Conservation (phyloP, 2,113 vertebrate species). For the Orcinus orca region DNA sequence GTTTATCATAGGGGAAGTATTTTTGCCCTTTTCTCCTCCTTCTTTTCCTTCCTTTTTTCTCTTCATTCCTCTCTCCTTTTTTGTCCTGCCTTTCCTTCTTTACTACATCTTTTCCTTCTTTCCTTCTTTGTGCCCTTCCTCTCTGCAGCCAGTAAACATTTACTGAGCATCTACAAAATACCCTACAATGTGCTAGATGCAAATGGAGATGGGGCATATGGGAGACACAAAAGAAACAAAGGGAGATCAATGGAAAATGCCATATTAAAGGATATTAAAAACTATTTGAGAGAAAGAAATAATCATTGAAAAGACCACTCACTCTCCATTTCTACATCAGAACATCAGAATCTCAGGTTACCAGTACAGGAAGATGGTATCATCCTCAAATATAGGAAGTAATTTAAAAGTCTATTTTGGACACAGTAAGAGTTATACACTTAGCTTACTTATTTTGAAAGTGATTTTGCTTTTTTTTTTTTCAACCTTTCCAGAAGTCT, state of each 20-base stretch:
- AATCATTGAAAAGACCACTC: neutral
- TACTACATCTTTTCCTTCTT: neutral
- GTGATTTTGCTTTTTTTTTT: neutral
- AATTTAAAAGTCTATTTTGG: neutral
- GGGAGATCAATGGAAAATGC: neutral
- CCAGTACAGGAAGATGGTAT: neutral
- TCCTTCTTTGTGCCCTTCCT: neutral
- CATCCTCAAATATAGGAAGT: neutral
- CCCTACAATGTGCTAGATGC: neutral
- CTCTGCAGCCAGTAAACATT: neutral
- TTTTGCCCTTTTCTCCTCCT: neutral
- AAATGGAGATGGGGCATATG: neutral
- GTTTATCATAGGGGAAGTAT: neutral
- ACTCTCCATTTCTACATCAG: neutral
- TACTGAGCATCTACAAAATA: neutral
- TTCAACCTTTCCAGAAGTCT: neutral
- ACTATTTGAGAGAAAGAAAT: neutral
- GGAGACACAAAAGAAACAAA: neutral
- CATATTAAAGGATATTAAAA: neutral
- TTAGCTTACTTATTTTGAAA: neutral
- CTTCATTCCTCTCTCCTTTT: neutral
- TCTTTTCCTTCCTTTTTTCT: neutral
- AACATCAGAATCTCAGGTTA: neutral
- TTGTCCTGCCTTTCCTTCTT: neutral
- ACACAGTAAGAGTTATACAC: neutral